Evolutionary conservation across 1,140 invertebrate species (phyloP).

Genomic region (Vanessa tameamea): DNA sequence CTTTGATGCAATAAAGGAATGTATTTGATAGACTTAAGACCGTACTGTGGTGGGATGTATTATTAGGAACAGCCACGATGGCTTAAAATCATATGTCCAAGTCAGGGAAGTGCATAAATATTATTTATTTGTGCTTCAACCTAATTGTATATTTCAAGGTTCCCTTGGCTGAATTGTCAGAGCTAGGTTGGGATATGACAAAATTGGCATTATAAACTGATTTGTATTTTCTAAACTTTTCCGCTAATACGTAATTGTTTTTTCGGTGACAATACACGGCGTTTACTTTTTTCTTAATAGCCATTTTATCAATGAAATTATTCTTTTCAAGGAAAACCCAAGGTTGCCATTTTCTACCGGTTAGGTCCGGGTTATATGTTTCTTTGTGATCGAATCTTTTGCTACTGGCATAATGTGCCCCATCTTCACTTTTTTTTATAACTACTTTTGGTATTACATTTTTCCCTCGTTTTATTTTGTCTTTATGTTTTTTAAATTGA

Average conservation of each 20-base stretch:
- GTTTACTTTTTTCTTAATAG: constrained; percentile 60
- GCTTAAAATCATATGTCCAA: neutral
- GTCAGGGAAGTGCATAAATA: neutral
- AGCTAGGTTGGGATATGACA: constrained; percentile 65
- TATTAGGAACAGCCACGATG: neutral
- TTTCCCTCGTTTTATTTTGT: constrained; percentile 69
- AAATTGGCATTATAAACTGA: constrained; percentile 67
- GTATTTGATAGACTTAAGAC: constrained; percentile 51
- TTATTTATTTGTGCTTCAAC: constrained; percentile 8
- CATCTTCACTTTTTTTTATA: constrained; percentile 76
- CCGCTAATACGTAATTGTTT: constrained; percentile 64
- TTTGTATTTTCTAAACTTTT: constrained; percentile 72
- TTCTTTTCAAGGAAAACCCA: constrained; percentile 77
- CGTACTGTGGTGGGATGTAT: constrained; percentile 60
- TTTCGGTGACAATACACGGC: constrained; percentile 69
- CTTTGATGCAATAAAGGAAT: constrained; percentile 60
- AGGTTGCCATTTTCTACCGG: constrained; percentile 78
- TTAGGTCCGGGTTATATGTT: constrained; percentile 65
- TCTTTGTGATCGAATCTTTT: constrained; percentile 48
- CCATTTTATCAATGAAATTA: constrained; percentile 76
- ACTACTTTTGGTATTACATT: constrained; percentile 74
- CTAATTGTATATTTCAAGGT: constrained; percentile 70
- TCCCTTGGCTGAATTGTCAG: constrained; percentile 49
- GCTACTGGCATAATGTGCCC: constrained; percentile 74
- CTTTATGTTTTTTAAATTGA: constrained; percentile 70